Evolutionary conservation across 2,888 invertebrate species (phyloP).

Genomic region (Nemurella pictetii): DNA sequence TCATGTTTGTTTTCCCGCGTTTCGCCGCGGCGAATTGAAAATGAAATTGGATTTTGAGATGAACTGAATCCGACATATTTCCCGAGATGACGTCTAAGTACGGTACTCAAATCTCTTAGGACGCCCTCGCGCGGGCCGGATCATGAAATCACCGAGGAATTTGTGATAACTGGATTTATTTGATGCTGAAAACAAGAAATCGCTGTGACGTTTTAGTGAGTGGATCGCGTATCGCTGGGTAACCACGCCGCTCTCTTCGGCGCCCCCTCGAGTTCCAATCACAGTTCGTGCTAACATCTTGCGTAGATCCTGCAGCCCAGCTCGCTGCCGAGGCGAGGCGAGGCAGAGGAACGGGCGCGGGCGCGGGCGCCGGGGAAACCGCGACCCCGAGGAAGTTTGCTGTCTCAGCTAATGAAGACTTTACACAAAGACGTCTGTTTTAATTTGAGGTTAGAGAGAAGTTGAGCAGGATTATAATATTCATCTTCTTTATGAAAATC

Average conservation of each 20-base stretch:
- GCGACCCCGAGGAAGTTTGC: background rate
- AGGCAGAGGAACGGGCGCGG: too few species aligned
- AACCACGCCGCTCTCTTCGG: background rate
- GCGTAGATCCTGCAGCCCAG: background rate
- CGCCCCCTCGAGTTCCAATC: background rate
- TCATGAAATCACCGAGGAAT: slow-evolving; percentile 15
- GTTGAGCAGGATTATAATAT: slow-evolving; percentile 23
- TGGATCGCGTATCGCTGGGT: background rate
- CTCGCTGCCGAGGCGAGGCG: background rate
- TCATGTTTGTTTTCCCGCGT: background rate
- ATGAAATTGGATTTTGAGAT: background rate
- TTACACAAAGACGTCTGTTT: slow-evolving; percentile 24
- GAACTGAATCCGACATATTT: background rate
- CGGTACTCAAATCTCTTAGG: background rate
- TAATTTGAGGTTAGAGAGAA: slow-evolving; percentile 25
- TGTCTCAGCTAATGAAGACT: slow-evolving; percentile 23
- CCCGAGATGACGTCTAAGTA: background rate
- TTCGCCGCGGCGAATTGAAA: background rate
- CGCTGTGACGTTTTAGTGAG: background rate
- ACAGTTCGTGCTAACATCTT: background rate
- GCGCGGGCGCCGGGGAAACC: background rate
- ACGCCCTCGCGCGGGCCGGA: background rate
- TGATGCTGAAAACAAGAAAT: slow-evolving; percentile 5
- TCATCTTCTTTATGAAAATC: slow-evolving; percentile 20
- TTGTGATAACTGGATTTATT: slow-evolving; percentile 7